Conservation (phyloP, 2,797 vertebrate genomes). For the Tiaroga cobitis region DNA sequence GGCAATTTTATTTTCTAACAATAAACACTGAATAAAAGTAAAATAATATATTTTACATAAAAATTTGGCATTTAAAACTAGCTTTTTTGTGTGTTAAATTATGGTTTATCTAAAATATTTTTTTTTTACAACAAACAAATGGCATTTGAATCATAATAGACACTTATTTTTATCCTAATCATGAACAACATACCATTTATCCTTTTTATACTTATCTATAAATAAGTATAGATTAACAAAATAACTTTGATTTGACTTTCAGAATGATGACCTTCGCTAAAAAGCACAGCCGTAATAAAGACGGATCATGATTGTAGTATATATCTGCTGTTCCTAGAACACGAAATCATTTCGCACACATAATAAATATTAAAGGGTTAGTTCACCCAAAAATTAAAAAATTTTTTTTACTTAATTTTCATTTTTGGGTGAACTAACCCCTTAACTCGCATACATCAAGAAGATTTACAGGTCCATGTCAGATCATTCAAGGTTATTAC, state of each 20-base stretch:
- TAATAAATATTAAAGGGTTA: background rate
- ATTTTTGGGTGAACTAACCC: too few species aligned
- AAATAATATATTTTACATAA: background rate
- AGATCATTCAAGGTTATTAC: background rate
- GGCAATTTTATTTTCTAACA: background rate
- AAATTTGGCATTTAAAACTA: background rate
- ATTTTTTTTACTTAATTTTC: too few species aligned
- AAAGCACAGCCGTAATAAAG: background rate
- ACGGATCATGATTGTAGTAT: background rate
- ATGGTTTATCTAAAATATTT: background rate
- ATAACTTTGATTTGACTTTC: background rate
- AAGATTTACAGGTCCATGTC: background rate
- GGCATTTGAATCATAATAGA: background rate
- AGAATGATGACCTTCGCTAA: background rate
- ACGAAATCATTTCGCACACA: background rate
- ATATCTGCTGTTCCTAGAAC: background rate
- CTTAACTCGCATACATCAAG: background rate
- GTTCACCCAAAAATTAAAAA: too few species aligned
- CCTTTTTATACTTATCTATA: background rate
- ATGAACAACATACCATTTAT: background rate
- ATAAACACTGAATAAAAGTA: background rate
- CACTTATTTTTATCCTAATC: background rate
- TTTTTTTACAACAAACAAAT: too few species aligned
- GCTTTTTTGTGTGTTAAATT: background rate
- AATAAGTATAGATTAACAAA: too few species aligned